Conservation (phyloP, 2,113 vertebrate species). For the Castor canadensis region DNA sequence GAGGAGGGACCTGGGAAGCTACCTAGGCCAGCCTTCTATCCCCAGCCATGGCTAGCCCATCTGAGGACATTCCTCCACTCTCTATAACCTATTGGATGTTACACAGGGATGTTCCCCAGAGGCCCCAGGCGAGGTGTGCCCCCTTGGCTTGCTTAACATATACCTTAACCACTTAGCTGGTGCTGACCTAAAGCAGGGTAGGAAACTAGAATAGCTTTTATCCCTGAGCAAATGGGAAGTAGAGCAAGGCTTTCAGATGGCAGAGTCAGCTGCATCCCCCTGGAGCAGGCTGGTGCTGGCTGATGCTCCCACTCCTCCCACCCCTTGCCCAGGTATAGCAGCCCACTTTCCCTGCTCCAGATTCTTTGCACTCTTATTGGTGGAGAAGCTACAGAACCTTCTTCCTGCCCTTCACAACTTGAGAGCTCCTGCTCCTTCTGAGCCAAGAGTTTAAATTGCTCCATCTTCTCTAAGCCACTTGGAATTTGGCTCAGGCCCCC, state of each 20-base stretch:
- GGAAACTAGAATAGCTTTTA: neutral
- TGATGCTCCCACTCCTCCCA: neutral
- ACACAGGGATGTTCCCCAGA: neutral
- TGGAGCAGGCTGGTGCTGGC: neutral
- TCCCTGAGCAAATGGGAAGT: neutral
- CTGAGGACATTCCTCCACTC: neutral
- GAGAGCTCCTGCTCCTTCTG: slow-evolving; percentile 6
- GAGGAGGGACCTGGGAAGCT: neutral
- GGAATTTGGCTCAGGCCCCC: neutral
- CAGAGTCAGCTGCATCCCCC: neutral
- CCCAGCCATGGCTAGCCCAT: neutral
- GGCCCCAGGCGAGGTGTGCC: neutral
- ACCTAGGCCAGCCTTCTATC: neutral
- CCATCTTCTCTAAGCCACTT: neutral
- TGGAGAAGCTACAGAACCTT: slow-evolving; percentile 12
- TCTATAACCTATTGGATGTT: neutral
- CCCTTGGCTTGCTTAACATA: neutral
- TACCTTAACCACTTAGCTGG: slow-evolving; percentile 29
- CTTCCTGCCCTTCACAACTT: neutral
- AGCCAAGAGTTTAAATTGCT: neutral
- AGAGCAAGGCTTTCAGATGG: neutral
- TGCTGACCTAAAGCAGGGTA: slow-evolving; percentile 29
- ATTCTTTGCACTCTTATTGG: neutral
- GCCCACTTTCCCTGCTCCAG: neutral
- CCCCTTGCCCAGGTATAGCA: neutral